Base-by-base conservation (phyloP, 2,888 invertebrate species). In the Drosophila parthenogenetica region DNA sequence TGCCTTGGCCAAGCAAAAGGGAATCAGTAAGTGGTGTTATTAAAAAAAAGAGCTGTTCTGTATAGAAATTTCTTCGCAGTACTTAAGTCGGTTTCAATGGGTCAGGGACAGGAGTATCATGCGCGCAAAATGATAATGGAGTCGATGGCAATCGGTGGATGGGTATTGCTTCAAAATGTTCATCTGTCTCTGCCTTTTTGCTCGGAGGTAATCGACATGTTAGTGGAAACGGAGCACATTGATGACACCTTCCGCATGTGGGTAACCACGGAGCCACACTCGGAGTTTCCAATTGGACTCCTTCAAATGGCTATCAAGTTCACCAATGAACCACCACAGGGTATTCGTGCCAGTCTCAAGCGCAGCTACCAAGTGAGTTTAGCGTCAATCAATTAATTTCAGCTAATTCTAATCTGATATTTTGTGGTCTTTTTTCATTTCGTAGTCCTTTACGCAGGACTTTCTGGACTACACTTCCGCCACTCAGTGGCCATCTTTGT, bases 311-410 rank as follows among this genome's bases (percentile, higher is more conserved):
- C 98, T 5, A 98, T 99, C 66, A 99, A 99, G 93, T 99, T 98
- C 90, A 99, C 99, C 1, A 98, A 98, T 91, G 99, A 99, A 93
- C 98, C 98, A 13, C 98, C 99, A 0, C 98, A 98, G 93, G 99
- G 98, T 8, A 97, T 98, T 77, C 93, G 96, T 83, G 98, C 98
- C 11, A 98, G 98, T 90, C 94, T 99, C 93, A 98, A 97, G 91
- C 94, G 98, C 90, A 98, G 98, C 0, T 99, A 98, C 90, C 97
- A 98, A 92, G 92, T 92, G 73, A 48, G 73, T 62, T 7, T 51
- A 45, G 10, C 13, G 43, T 7, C 25, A 35, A 35, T 51, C 17
- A 58, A 19, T 32, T 4, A 22, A 35, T 53, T 49, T 7, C n/a
- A 10, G 8, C 13, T 5, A 35, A 3, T 35, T 11, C 8, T 13